Conservation (phyloP, 2,797 vertebrate species). For the Dendrocincla fuliginosa region DNA sequence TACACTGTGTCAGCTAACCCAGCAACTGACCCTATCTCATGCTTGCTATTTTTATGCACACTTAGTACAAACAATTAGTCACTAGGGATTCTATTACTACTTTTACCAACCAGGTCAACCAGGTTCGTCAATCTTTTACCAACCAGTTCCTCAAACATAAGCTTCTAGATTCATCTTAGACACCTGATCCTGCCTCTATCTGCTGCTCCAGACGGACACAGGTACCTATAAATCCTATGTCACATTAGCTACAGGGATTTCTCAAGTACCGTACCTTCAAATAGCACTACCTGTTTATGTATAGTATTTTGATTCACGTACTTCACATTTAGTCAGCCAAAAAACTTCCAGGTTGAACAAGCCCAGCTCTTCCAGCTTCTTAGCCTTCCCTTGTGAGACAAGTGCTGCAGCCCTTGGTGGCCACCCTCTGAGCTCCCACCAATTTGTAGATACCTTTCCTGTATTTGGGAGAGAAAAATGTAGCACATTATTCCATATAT, state of each 20-base stretch:
- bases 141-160: not conserved
- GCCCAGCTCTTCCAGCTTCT: not conserved
- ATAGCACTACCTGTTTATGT: not conserved
- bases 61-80: not conserved
- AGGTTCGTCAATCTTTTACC: not conserved
- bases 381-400: not conserved
- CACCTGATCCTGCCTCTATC: not conserved
- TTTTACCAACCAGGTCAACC: not conserved
- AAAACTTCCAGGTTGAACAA: not conserved
- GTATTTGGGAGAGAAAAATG: not conserved
- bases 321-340: not conserved
- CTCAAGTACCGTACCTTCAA: not conserved
- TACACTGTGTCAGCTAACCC: not conserved
- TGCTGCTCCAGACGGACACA: not conserved
- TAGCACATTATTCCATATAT: not conserved
- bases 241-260: not conserved
- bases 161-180: not conserved
- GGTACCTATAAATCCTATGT: not conserved
- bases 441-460: not conserved
- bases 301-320: not conserved
- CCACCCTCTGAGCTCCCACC: not conserved
- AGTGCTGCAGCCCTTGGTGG: not conserved
- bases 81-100: not conserved
- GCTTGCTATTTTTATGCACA: not conserved
- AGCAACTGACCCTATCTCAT: not conserved